Conservation (phyloP, 2,888 invertebrate species). For the Rhingia campestris region DNA sequence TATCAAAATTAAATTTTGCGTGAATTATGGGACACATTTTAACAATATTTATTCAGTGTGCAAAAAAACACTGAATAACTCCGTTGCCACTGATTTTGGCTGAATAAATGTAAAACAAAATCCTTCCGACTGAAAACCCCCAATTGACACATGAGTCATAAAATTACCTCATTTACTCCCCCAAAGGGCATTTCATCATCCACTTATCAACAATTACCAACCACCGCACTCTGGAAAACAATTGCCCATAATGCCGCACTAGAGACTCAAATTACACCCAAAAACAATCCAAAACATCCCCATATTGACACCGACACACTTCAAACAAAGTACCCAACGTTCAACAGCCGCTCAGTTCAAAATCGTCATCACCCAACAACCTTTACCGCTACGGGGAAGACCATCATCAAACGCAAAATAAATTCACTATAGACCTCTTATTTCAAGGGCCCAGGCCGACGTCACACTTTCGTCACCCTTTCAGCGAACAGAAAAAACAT, state of each 20-base stretch:
- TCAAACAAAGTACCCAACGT: neutral
- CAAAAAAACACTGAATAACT: too few species aligned
- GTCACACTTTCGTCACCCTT: conserved; percentile 30
- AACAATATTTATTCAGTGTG: too few species aligned
- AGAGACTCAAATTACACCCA: neutral
- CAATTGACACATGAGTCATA: too few species aligned
- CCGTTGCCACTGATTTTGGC: too few species aligned
- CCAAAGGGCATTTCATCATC: neutral
- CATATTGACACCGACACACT: neutral
- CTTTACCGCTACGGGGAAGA: neutral
- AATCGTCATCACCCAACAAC: neutral
- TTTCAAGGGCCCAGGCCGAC: conserved; percentile 29
- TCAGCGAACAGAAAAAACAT: conserved; percentile 14
- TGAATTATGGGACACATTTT: too few species aligned
- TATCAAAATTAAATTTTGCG: too few species aligned
- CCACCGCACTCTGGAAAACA: neutral
- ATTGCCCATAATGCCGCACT: neutral
- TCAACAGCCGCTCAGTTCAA: neutral
- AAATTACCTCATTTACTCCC: too few species aligned
- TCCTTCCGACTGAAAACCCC: too few species aligned
- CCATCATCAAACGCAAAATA: conserved; percentile 41
- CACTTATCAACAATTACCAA: conserved; percentile 2
- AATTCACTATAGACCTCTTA: conserved; percentile 12
- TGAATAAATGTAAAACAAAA: too few species aligned
- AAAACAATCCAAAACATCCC: neutral